Conservation (phyloP, 2,113 vertebrate genomes). For the Callocephalon fimbriatum region DNA sequence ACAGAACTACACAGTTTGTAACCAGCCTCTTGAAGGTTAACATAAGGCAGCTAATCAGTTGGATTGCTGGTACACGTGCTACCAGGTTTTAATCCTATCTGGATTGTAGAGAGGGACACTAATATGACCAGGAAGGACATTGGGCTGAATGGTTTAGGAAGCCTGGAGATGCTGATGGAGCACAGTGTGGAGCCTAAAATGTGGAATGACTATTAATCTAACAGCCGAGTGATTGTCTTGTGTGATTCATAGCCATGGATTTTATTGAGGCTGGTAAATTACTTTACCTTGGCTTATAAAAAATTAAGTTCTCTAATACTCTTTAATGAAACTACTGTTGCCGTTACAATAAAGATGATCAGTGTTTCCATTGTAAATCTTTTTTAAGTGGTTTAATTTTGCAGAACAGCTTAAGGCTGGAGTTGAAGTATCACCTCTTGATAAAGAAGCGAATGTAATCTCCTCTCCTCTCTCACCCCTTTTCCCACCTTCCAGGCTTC, state of each 20-base stretch:
- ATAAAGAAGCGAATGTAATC: background rate
- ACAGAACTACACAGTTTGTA: background rate
- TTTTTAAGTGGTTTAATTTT: slow-evolving; percentile 33
- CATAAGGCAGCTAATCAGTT: slow-evolving; percentile 60
- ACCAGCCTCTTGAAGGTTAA: slow-evolving; percentile 46
- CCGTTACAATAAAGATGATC: slow-evolving; percentile 58
- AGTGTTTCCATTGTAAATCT: slow-evolving; percentile 68
- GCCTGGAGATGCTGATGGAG: slow-evolving; percentile 52
- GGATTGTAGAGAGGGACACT: slow-evolving; percentile 31
- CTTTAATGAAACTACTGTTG: slow-evolving; percentile 56
- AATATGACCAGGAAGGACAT: background rate
- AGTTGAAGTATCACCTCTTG: background rate
- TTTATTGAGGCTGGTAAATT: slow-evolving; percentile 50
- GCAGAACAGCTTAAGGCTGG: slow-evolving; percentile 37
- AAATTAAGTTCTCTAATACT: slow-evolving; percentile 29
- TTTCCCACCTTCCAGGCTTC: background rate
- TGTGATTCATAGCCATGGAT: slow-evolving; percentile 17
- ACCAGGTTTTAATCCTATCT: background rate
- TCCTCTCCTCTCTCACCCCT: background rate
- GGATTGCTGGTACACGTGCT: slow-evolving; percentile 3
- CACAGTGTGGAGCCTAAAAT: slow-evolving; percentile 41
- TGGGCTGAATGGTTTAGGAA: background rate
- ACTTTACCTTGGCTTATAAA: slow-evolving; percentile 51
- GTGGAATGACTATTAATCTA: background rate
- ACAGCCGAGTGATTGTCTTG: slow-evolving; percentile 9